phyloP scores from a whole-genome alignment of 1,140 invertebrate species.

The Drosophila saltans region DNA sequence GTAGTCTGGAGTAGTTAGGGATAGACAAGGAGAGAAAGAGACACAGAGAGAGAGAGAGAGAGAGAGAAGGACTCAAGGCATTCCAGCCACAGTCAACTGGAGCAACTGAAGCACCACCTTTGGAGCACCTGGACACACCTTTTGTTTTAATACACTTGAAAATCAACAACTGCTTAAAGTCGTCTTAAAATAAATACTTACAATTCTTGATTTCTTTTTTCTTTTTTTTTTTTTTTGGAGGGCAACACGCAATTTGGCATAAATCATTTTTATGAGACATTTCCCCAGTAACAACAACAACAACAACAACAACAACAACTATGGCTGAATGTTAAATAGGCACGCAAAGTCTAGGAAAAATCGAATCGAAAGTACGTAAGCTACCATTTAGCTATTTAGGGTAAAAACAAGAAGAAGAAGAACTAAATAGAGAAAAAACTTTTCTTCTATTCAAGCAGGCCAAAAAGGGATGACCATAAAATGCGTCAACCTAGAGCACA shows the following conservation, averaged over 20 bases:
- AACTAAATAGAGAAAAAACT: conserved; percentile 14
- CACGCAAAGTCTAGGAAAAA: conserved; percentile 57
- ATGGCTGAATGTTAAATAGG: conserved; percentile 57
- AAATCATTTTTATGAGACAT: conserved; percentile 74
- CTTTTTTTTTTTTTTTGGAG: conserved; percentile 6
- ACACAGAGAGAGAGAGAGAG: neutral
- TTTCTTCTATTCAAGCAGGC: conserved; percentile 16
- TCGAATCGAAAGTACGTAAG: conserved; percentile 15
- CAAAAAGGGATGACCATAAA: conserved; percentile 49
- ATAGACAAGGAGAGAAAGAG: neutral
- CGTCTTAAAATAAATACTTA: conserved; percentile 15
- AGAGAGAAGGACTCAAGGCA: neutral
- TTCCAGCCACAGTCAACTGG: neutral
- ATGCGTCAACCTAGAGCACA: conserved; percentile 32
- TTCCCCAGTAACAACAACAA: conserved; percentile 33
- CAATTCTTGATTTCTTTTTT: conserved; percentile 4
- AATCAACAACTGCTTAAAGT: conserved; percentile 10
- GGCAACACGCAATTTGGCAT: conserved; percentile 57
- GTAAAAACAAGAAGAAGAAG: conserved; percentile 3
- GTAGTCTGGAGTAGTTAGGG: neutral
- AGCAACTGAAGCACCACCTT: no score
- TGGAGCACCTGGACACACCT: conserved; percentile 4
- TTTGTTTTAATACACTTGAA: conserved; percentile 12
- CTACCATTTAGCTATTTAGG: conserved; percentile 12
- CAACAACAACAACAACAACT: conserved; percentile 18